A percentile compares a stretch with the other conserved stretches of the same genome.
Evolutionary conservation across 1,140 invertebrate species (phyloP).

Genomic region (Papilio polyxenes): DNA sequence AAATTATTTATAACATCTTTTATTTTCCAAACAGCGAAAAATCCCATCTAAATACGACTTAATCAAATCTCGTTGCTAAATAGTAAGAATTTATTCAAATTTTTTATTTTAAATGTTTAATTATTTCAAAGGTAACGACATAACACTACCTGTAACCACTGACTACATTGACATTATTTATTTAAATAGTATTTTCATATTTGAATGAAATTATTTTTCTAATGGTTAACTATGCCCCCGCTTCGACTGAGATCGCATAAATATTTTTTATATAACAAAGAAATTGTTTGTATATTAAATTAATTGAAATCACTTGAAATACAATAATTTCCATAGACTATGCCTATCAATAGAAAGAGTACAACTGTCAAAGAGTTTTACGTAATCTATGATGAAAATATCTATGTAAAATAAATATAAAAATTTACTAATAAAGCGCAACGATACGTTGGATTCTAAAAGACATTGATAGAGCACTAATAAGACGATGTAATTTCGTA

Average conservation of each 20-base stretch:
- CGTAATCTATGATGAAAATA: slow-evolving; percentile 4
- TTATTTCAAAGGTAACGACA: slow-evolving; percentile 65
- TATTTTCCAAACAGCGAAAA: slow-evolving; percentile 52
- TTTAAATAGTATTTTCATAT: slow-evolving; percentile 71
- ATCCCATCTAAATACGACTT: slow-evolving; percentile 55
- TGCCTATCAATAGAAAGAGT: neutral
- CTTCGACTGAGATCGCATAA: slow-evolving; percentile 54
- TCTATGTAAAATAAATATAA: slow-evolving; percentile 23
- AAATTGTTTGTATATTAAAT: slow-evolving; percentile 25
- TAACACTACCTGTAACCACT: slow-evolving; percentile 75
- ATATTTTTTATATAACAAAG: slow-evolving; percentile 1
- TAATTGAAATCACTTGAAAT: slow-evolving; percentile 16
- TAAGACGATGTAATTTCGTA: slow-evolving; percentile 6
- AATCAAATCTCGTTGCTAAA: slow-evolving; percentile 58
- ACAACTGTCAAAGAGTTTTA: neutral
- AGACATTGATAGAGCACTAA: slow-evolving; percentile 1
- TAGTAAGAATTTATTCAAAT: slow-evolving; percentile 47
- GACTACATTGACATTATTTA: slow-evolving; percentile 73
- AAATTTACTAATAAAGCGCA: slow-evolving; percentile 31
- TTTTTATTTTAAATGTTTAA: slow-evolving; percentile 52
- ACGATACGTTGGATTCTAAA: slow-evolving; percentile 36
- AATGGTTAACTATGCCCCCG: slow-evolving; percentile 63
- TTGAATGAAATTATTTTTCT: slow-evolving; percentile 68
- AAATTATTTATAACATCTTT: slow-evolving; percentile 54
- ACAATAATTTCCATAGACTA: slow-evolving; percentile 23